Percentiles rank a stretch among this genome's conserved stretches.
Conservation (phyloP, 2,888 invertebrate species). For the Limnephilus auricula region DNA sequence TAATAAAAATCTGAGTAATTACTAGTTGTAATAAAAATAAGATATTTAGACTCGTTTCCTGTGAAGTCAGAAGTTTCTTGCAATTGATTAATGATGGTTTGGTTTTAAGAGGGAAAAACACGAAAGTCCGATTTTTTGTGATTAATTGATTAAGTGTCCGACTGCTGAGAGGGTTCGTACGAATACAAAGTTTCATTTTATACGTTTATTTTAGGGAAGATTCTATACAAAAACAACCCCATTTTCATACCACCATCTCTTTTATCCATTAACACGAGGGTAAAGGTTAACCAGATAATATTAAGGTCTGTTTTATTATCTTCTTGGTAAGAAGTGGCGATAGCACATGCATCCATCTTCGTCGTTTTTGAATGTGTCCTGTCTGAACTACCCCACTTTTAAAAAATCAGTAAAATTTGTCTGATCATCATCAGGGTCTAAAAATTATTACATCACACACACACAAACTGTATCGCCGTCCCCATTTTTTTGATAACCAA, state of each 20-base stretch:
- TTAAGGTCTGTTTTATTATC: not conserved
- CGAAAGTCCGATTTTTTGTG: conserved; percentile 18
- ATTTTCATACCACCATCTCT: not conserved
- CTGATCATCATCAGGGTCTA: not conserved
- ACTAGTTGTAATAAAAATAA: not conserved
- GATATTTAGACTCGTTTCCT: not conserved
- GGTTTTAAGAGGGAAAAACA: conserved; percentile 35
- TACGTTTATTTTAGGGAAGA: not conserved
- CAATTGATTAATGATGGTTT: conserved; percentile 39
- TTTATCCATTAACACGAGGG: not conserved
- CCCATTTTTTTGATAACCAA: too few species aligned
- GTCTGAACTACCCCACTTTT: not conserved
- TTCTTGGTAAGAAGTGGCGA: not conserved
- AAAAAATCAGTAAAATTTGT: not conserved
- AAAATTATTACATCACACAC: not conserved
- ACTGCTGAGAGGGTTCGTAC: not conserved
- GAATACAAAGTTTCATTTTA: not conserved
- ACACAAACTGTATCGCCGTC: too few species aligned
- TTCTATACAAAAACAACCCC: not conserved
- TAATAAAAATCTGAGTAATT: not conserved
- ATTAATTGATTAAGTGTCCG: conserved; percentile 36
- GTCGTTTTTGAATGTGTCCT: not conserved
- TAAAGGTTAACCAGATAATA: not conserved
- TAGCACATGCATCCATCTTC: not conserved
- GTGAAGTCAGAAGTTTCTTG: not conserved